Conservation (phyloP, 2,888 invertebrate genomes). For the Nephrotoma guestfalica region DNA sequence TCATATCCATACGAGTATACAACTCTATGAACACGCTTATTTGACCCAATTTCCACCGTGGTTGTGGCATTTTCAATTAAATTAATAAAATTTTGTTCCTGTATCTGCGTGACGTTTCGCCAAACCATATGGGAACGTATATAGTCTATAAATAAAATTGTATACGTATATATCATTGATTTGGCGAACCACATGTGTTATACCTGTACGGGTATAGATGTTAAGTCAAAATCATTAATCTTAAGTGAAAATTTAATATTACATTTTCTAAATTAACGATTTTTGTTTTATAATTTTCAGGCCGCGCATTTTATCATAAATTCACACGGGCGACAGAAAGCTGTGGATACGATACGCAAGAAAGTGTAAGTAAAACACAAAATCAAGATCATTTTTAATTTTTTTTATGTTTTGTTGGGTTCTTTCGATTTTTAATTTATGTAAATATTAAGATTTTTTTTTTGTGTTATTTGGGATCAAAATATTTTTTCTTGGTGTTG, state of each 20-base stretch:
- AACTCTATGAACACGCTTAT: neutral
- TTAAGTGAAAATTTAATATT: neutral
- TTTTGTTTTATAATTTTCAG: neutral
- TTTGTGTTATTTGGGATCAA: neutral
- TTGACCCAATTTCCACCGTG: neutral
- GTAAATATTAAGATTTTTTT: neutral
- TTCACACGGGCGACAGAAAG: neutral
- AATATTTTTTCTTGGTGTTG: neutral
- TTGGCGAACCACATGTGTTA: neutral
- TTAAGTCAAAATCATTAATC: neutral
- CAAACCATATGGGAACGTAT: neutral
- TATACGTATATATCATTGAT: neutral
- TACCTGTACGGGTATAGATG: neutral
- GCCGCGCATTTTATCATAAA: neutral
- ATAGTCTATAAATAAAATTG: neutral
- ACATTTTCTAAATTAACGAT: neutral
- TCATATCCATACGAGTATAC: no score
- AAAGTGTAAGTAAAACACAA: neutral
- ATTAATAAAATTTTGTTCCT: neutral
- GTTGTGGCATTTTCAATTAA: neutral
- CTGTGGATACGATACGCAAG: neutral
- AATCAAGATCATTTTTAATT: neutral
- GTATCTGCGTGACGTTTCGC: neutral
- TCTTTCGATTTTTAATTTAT: neutral
- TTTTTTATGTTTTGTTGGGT: neutral